Percentiles rank a stretch among this genome's conserved stretches.
phyloP scores from a whole-genome alignment of 2,888 invertebrate genomes.

The Allacma fusca region DNA sequence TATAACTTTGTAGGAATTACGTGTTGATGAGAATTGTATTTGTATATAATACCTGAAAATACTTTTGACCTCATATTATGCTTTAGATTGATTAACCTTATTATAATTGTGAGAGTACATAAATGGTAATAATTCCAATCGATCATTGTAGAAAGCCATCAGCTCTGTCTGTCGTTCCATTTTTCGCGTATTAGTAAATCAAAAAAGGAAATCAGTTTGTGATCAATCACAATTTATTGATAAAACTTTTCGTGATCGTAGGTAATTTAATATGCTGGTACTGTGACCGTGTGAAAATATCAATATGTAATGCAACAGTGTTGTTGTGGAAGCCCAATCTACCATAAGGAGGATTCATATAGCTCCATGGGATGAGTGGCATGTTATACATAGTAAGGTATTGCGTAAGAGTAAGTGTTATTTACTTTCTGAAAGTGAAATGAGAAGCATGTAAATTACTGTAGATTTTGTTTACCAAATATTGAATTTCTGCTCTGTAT shows the following conservation, averaged over 20 bases:
- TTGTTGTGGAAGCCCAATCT: background rate
- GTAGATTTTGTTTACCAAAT: slow-evolving; percentile 1
- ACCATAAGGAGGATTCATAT: no score
- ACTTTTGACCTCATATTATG: no score
- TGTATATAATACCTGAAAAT: no score
- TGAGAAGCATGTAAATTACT: background rate
- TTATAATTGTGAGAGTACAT: no score
- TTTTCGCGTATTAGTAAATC: slow-evolving; percentile 6
- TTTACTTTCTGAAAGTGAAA: background rate
- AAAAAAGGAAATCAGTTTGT: slow-evolving; percentile 29
- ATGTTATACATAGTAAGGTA: background rate
- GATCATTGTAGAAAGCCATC: no score
- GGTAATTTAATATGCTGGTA: slow-evolving; percentile 9
- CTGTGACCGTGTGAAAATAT: background rate
- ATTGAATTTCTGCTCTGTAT: background rate
- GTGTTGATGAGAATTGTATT: no score
- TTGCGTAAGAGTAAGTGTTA: background rate
- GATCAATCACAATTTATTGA: slow-evolving; percentile 30
- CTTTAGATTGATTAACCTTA: no score
- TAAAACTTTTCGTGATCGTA: slow-evolving; percentile 30
- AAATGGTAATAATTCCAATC: no score
- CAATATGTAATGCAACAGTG: background rate
- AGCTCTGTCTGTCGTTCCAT: background rate
- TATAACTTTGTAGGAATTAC: no score
- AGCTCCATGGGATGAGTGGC: background rate